phyloP scores from a whole-genome alignment of 2,797 vertebrate species.

The Oreochromis grahami region DNA sequence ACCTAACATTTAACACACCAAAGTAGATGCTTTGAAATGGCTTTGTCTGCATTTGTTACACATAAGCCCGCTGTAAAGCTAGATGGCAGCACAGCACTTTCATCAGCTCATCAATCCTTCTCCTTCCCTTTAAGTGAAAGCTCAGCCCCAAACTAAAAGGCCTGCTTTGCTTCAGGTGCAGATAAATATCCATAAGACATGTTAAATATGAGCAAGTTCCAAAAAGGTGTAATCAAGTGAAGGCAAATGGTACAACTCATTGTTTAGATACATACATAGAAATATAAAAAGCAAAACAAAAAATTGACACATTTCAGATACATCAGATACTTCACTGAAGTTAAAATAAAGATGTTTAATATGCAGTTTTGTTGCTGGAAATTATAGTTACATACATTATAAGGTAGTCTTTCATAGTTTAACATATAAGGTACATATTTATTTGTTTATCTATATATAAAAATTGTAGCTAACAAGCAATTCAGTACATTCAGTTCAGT shows the following conservation, averaged over 20 bases:
- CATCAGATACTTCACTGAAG: conserved; percentile 42
- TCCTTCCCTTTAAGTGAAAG: background rate
- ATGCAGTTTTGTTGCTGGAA: conserved; percentile 38
- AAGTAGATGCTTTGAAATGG: background rate
- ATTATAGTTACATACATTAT: conserved; percentile 37
- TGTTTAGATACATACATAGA: background rate
- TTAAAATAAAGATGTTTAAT: conserved; percentile 24
- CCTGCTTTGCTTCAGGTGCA: background rate
- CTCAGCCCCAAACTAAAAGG: background rate
- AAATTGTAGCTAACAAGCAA: conserved; percentile 24
- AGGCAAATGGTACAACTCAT: background rate
- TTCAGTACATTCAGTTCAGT: conserved; percentile 1
- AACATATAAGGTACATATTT: conserved; percentile 34
- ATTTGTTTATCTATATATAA: background rate
- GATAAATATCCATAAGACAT: background rate
- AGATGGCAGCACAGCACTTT: conserved; percentile 63
- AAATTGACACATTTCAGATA: conserved; percentile 10
- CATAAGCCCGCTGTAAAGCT: conserved; percentile 15
- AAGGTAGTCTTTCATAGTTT: conserved; percentile 21
- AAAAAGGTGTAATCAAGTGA: background rate
- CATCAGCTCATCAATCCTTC: background rate
- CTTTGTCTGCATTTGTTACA: background rate
- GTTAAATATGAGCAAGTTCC: background rate
- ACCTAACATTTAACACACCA: background rate
- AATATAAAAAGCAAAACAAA: background rate